Conservation (phyloP, 2,888 invertebrate species). For the Oscheius myriophilus region DNA sequence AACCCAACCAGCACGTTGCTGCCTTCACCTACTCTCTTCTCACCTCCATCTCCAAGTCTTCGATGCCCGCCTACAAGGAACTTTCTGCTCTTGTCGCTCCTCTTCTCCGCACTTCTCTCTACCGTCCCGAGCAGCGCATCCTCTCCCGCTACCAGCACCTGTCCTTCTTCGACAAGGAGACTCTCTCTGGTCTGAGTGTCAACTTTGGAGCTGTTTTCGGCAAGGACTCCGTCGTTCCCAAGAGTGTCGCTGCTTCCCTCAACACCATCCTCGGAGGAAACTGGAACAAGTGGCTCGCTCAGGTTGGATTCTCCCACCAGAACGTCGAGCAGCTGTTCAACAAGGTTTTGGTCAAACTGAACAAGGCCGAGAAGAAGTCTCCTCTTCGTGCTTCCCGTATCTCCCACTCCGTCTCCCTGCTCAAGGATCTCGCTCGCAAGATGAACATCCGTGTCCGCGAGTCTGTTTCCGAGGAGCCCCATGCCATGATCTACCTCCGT, state of each 20-base stretch:
- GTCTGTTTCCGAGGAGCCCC: slow-evolving; percentile 32
- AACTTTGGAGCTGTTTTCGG: slow-evolving; percentile 56
- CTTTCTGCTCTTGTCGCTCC: slow-evolving; percentile 43
- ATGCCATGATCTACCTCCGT: slow-evolving; percentile 50
- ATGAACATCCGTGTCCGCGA: slow-evolving; percentile 52
- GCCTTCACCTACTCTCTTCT: slow-evolving; percentile 57
- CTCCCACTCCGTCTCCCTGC: slow-evolving; percentile 36
- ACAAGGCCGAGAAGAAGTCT: slow-evolving; percentile 33
- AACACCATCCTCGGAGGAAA: slow-evolving; percentile 59
- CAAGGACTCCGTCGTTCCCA: slow-evolving; percentile 55
- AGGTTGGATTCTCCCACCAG: slow-evolving; percentile 58
- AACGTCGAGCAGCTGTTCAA: slow-evolving; percentile 48
- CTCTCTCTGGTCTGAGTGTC: slow-evolving; percentile 47
- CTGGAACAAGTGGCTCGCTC: slow-evolving; percentile 53
- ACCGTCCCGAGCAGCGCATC: slow-evolving; percentile 40
- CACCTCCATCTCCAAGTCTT: slow-evolving; percentile 46
- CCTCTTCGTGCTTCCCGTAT: slow-evolving; percentile 45
- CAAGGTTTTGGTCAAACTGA: slow-evolving; percentile 38
- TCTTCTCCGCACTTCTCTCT: slow-evolving; percentile 41
- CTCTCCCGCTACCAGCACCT: slow-evolving; percentile 45
- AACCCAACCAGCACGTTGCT: slow-evolving; percentile 58
- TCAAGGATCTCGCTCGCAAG: slow-evolving; percentile 51
- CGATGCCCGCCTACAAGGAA: slow-evolving; percentile 55
- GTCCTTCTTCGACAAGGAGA: slow-evolving; percentile 52
- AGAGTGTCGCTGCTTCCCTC: slow-evolving; percentile 52